These are phyloP conservation scores for Callithrix jacchus DNA, from an alignment of 2,113 vertebrate species.

Conservation along the genomic window DNA sequence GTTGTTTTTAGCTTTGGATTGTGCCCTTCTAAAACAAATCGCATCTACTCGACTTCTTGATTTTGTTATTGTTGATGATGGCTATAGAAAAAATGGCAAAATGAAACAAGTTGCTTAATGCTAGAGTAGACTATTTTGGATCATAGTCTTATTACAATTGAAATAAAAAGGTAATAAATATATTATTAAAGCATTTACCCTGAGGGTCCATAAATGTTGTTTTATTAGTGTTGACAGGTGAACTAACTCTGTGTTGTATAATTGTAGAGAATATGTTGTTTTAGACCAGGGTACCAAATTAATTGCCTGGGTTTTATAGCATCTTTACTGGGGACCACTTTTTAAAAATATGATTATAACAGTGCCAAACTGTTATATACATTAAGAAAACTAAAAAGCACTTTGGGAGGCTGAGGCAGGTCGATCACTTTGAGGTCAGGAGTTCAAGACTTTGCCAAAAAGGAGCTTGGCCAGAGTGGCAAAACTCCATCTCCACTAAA, in stretches of 20 bases:
- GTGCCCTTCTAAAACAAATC: not conserved
- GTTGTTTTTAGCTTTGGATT: not conserved
- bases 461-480: no score
- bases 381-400: conserved; percentile 23
- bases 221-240: not conserved
- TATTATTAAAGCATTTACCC: not conserved
- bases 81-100: not conserved
- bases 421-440: no score
- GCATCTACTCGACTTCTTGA: not conserved
- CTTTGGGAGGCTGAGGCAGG: no score
- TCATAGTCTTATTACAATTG: not conserved
- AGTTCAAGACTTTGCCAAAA: no score
- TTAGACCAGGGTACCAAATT: not conserved
- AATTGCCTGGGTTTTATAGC: not conserved
- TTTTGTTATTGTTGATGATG: not conserved
- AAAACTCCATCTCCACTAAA: no score
- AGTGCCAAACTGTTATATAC: not conserved
- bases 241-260: conserved; percentile 8
- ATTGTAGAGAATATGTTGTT: not conserved
- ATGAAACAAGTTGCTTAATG: not conserved
- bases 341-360: not conserved
- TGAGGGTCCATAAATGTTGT: not conserved
- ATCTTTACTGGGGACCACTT: not conserved
- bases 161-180: not conserved
- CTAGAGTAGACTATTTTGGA: not conserved